These are phyloP conservation scores for Merluccius polli DNA, from an alignment of 2,797 vertebrate genomes.

Conservation along the genomic window DNA sequence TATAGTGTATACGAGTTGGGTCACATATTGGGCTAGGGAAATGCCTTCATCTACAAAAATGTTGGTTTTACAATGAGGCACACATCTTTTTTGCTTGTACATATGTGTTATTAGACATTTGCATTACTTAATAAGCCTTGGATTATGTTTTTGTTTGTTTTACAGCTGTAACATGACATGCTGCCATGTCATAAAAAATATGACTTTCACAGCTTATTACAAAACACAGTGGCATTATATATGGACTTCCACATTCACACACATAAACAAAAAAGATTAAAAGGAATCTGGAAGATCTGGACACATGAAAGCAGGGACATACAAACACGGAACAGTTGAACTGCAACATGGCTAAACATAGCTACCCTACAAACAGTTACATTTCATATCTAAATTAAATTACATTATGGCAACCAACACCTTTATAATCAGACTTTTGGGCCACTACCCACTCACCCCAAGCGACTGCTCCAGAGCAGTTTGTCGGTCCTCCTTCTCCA, in stretches of 20 bases:
- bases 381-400: neutral
- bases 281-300: neutral
- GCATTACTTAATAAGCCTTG: neutral
- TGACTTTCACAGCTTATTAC: neutral
- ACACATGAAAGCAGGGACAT: neutral
- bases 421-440: neutral
- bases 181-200: neutral
- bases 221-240: neutral
- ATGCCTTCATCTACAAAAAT: neutral
- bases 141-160: neutral
- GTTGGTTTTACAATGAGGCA: neutral
- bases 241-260: neutral
- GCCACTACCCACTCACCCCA: conserved; percentile 71
- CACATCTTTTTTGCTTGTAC: no score
- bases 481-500: conserved; percentile 91
- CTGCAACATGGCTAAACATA: neutral
- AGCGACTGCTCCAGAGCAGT: conserved; percentile 82
- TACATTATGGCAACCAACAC: neutral
- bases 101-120: no score
- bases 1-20: neutral
- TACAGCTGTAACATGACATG: neutral
- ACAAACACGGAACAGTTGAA: neutral
- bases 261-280: neutral
- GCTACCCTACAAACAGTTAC: neutral
- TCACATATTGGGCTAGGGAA: neutral